Conservation (phyloP, 2,888 invertebrate species). For the Globia sparganii region DNA sequence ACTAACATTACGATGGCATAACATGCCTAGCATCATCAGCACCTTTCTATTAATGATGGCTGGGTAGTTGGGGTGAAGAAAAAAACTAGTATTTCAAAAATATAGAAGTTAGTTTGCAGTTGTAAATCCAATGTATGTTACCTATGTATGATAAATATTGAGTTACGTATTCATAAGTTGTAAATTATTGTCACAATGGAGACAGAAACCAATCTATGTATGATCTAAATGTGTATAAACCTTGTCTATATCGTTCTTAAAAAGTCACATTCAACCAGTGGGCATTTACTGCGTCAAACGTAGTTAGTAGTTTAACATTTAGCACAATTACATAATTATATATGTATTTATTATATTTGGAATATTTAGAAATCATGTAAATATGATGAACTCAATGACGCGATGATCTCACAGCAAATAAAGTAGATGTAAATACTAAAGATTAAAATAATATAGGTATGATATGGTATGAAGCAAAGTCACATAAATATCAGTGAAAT, state of each 20-base stretch:
- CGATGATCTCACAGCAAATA: conserved; percentile 62
- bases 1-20: neutral
- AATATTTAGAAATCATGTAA: conserved; percentile 49
- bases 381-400: conserved; percentile 56
- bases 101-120: neutral
- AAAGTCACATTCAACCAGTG: conserved; percentile 45
- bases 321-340: conserved; percentile 11
- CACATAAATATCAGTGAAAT: conserved; percentile 6
- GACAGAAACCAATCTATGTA: neutral
- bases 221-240: conserved; percentile 11
- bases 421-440: conserved; percentile 53
- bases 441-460: conserved; percentile 21
- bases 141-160: conserved; percentile 20
- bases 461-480: conserved; percentile 5
- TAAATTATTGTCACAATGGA: conserved; percentile 23
- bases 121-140: neutral
- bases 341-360: conserved; percentile 18
- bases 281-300: conserved; percentile 51
- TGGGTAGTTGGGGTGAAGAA: neutral
- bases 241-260: conserved; percentile 21
- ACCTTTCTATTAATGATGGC: neutral
- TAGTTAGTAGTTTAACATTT: conserved; percentile 27
- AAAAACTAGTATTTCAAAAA: neutral
- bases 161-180: conserved; percentile 30
- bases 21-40: neutral